These are phyloP conservation scores for Thysanoteuthis rhombus DNA, from an alignment of 2,888 invertebrate genomes.

Conservation along the genomic window DNA sequence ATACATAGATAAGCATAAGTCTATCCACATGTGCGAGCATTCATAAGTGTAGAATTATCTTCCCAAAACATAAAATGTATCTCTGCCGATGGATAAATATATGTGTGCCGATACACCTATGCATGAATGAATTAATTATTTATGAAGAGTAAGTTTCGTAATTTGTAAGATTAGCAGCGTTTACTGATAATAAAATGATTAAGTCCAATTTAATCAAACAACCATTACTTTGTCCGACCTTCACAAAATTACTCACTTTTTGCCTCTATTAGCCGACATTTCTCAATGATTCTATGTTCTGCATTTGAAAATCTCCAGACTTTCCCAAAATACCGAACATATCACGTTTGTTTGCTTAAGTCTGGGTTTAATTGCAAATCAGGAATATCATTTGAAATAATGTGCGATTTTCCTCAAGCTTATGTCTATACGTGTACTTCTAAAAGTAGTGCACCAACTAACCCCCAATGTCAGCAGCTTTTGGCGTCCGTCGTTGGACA, in stretches of 20 bases:
- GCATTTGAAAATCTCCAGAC: neutral
- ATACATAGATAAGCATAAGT: no score
- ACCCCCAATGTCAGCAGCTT: no score
- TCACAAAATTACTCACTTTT: neutral
- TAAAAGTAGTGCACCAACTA: no score
- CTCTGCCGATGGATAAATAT: neutral
- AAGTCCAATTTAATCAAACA: neutral
- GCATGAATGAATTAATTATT: neutral
- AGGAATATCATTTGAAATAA: neutral
- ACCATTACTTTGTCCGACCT: neutral
- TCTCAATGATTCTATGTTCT: conserved; percentile 12
- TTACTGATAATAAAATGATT: neutral
- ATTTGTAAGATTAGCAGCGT: neutral
- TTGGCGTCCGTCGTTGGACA: no score
- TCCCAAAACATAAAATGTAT: no score
- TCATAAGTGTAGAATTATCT: no score
- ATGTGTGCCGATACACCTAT: neutral
- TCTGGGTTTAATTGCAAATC: neutral
- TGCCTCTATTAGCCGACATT: neutral
- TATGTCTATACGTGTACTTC: no score
- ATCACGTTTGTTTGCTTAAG: neutral
- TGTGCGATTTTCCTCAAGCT: no score
- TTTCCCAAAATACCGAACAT: neutral
- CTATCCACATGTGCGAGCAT: no score
- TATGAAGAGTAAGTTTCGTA: neutral